Evolutionary conservation across 1,140 invertebrate species (phyloP), one percentile per base, ranked within the genome.

Genomic region (Delia radicum): DNA sequence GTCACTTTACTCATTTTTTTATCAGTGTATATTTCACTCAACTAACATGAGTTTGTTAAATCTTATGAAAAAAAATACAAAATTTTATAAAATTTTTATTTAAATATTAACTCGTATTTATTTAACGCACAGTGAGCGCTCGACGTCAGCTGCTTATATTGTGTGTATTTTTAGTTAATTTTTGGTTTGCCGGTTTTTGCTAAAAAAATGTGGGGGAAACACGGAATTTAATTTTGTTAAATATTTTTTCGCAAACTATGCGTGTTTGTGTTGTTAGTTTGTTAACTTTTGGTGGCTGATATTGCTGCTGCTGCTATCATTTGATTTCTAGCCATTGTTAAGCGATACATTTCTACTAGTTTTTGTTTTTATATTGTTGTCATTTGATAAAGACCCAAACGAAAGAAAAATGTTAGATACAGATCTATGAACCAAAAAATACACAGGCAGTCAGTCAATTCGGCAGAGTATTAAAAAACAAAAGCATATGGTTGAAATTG

Each of bases 401-500:
- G 13, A 4, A 48, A 48, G 42, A n/a, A n/a, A 48, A 48, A 21
- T 10, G n/a, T 55, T 55, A 55, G 48, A 55, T 55, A 55, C 48
- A 18, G 48, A 55, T 55, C 48, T 55, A 55, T 55, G 18, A 55
- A 42, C 37, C 37, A 42, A 42, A 42, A 3, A 10, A 42, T 42
- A 42, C n/a, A 42, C 12, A 15, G 12, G 37, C 37, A 15, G 12
- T 15, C n/a, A n/a, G n/a, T n/a, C n/a, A n/a, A n/a, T n/a, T n/a
- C n/a, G n/a, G n/a, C n/a, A 42, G 12, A 10, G 3, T 21, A 21
- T n/a, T 21, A 55, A 55, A 55, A 55, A 13, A 21, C 24, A 37
- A 24, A 33, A 69, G 65, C 65, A 69, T 69, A 69, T 69, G 65
- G 65, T 8, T 24, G 65, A 37, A 69, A 33, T 69, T 69, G 29